phyloP scores from a whole-genome alignment of 2,113 vertebrate species.

The Centropristis striata region DNA sequence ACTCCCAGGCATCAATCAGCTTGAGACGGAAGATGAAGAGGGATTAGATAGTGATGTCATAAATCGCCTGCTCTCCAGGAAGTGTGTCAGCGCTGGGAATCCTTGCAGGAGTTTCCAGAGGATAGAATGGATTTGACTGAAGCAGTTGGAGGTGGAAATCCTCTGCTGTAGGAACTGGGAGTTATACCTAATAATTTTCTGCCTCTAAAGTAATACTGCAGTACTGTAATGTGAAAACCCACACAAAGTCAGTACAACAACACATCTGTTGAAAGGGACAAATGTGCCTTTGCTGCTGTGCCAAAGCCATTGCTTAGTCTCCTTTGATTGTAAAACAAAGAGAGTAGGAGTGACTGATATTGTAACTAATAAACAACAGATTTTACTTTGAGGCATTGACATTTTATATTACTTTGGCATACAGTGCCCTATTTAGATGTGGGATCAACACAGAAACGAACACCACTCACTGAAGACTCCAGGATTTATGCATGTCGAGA shows the following conservation, averaged over 20 bases:
- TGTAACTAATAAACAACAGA: slow-evolving; percentile 69
- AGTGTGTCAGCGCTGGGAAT: slow-evolving; percentile 70
- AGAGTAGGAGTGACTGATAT: slow-evolving; percentile 54
- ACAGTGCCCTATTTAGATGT: slow-evolving; percentile 24
- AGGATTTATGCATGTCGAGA: slow-evolving; percentile 11
- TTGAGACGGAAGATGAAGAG: slow-evolving; percentile 59
- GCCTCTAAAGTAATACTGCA: slow-evolving; percentile 52
- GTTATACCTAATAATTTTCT: slow-evolving; percentile 71
- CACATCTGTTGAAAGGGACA: slow-evolving; percentile 69
- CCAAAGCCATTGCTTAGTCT: slow-evolving; percentile 60
- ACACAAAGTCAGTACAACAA: slow-evolving; percentile 50
- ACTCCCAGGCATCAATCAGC: slow-evolving; percentile 68
- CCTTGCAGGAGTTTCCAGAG: slow-evolving; percentile 65
- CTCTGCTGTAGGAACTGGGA: slow-evolving; percentile 50
- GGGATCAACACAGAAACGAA: slow-evolving; percentile 18
- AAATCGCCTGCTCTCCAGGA: slow-evolving; percentile 74
- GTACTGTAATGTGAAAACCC: slow-evolving; percentile 62
- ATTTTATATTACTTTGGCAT: slow-evolving; percentile 31
- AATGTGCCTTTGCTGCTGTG: slow-evolving; percentile 56
- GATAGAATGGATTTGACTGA: slow-evolving; percentile 71
- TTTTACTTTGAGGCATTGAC: slow-evolving; percentile 47
- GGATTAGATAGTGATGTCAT: slow-evolving; percentile 78
- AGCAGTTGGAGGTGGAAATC: slow-evolving; percentile 67
- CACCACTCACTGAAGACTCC: slow-evolving; percentile 15
- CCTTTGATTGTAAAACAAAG: slow-evolving; percentile 69